These are phyloP conservation scores for Mobula birostris DNA, from an alignment of 2,113 vertebrate species.

Conservation along the genomic window DNA sequence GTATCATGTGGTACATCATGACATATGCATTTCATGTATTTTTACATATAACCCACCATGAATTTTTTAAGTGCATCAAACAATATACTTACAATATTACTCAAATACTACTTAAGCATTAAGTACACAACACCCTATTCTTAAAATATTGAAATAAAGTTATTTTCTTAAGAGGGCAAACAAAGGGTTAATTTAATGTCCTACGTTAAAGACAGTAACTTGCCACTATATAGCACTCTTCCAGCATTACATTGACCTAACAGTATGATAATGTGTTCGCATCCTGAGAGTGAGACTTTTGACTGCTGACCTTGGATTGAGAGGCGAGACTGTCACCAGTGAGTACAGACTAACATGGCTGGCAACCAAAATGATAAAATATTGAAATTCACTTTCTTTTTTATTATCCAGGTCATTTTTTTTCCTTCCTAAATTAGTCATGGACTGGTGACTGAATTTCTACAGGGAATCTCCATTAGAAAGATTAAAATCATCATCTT, in stretches of 20 bases:
- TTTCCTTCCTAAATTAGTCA: background rate
- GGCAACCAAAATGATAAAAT: background rate
- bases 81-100: too few relatives aligned
- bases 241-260: background rate
- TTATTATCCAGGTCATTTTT: background rate
- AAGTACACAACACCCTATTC: background rate
- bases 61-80: too few relatives aligned
- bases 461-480: background rate
- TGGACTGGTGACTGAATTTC: background rate
- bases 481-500: background rate
- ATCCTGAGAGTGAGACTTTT: background rate
- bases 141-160: background rate
- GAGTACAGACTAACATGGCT: background rate
- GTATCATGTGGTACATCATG: too few relatives aligned
- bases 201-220: background rate
- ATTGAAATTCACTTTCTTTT: background rate
- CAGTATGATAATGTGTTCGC: background rate
- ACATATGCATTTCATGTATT: too few relatives aligned
- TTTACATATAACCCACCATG: too few relatives aligned
- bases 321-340: background rate
- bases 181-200: background rate
- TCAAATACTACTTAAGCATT: too few relatives aligned
- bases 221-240: background rate
- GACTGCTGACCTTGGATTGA: background rate
- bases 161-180: background rate